These are phyloP conservation scores for Pleuronectes platessa DNA, from an alignment of 2,113 vertebrate genomes.

Conservation along the genomic window DNA sequence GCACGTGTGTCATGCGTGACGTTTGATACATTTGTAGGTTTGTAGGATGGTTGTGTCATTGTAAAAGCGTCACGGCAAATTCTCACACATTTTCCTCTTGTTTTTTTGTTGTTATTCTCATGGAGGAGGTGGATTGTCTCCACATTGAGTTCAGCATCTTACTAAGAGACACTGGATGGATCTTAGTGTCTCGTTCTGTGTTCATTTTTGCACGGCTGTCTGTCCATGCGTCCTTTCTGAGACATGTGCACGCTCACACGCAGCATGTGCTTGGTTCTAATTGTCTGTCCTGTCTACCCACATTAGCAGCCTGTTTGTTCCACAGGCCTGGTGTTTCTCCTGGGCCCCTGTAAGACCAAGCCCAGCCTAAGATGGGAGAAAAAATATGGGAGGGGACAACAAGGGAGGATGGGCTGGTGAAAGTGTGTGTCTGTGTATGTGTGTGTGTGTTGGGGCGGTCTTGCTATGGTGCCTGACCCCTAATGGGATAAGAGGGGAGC, in stretches of 20 bases:
- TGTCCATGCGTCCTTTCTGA: constrained; percentile 7
- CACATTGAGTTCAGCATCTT: background rate
- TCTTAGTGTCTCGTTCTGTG: constrained; percentile 2
- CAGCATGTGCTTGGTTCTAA: constrained; percentile 55
- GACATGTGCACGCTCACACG: constrained; percentile 20
- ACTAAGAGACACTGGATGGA: background rate
- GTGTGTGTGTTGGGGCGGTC: constrained; percentile 21
- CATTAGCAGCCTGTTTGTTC: constrained; percentile 74
- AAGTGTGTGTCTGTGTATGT: constrained; percentile 27
- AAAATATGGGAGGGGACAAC: constrained; percentile 34
- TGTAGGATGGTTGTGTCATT: no score
- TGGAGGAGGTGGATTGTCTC: background rate
- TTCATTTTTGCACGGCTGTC: constrained; percentile 6
- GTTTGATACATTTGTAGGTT: background rate
- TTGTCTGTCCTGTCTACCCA: constrained; percentile 70
- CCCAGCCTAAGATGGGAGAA: constrained; percentile 35
- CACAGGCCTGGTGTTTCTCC: constrained; percentile 63
- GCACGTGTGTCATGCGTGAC: background rate
- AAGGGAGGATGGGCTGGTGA: constrained; percentile 23
- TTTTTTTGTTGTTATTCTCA: no score
- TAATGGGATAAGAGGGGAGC: constrained; percentile 80
- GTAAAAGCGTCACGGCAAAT: no score
- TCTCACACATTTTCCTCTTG: no score
- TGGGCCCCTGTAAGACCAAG: constrained; percentile 59
- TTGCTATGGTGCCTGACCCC: constrained; percentile 64